Evolutionary conservation across 2,797 vertebrate genomes (phyloP), one percentile per base, ranked within the genome.

Genomic region (Gymnodraco acuticeps): DNA sequence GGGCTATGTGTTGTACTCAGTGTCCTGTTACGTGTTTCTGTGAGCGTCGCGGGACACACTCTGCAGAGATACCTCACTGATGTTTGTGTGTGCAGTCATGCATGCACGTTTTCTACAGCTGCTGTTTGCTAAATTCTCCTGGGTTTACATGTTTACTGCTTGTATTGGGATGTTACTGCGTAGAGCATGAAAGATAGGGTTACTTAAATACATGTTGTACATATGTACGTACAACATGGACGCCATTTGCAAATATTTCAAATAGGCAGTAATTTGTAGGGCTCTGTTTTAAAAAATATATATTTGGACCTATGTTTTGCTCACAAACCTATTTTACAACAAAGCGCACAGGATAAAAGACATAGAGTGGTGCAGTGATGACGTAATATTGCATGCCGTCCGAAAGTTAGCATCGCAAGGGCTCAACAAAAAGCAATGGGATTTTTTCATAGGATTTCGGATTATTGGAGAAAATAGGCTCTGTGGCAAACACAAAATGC

Each of bases 1-100:
- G 79, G 46, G 58, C 71, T 59, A 61, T 52, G 38, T 66, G 76
- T 68, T 84, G 64, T 56, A 51, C 64, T 65, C 63, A 17, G 27
- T 72, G 73, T 72, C 65, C 73, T 73, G 68, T 19, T 70, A 13
- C 54, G 67, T 60, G 75, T 53, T 52, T 81, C 61, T 64, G 67
- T 33, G 73, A 47, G 59, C 76, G 64, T 77, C 47, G 33, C 17
- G 51, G 66, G 63, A 83, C 46, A 52, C 17, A 11, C 19, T 43
- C 51, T 4, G 42, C 61, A 70, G 71, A 43, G 42, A 15, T 15
- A 38, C n/a, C 63, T 64, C 54, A 59, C 46, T 66, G 46, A 27
- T 65, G 9, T 81, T 68, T 60, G 58, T 81, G 67, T 60, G 58
- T 69, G 70, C 42, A 11, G 46, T 31, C 19, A 4, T 73, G 17